Conservation (phyloP, 2,888 invertebrate species). For the Aspidiotus destructor region DNA sequence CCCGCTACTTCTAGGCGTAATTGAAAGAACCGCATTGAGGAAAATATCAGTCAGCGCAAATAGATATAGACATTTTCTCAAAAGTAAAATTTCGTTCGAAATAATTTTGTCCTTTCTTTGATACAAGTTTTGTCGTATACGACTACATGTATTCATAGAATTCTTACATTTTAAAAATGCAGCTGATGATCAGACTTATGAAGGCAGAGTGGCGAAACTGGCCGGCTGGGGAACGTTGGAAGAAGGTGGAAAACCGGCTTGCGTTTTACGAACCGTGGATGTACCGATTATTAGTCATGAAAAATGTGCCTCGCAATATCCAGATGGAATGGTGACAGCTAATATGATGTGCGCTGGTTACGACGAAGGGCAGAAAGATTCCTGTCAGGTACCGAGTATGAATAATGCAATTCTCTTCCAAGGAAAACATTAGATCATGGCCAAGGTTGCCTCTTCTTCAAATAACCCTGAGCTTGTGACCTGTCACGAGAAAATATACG, state of each 20-base stretch:
- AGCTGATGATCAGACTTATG: slow-evolving; percentile 55
- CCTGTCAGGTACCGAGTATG: slow-evolving; percentile 58
- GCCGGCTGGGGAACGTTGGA: slow-evolving; percentile 81
- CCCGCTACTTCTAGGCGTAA: no score
- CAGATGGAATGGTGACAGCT: slow-evolving; percentile 63
- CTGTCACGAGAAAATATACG: no score
- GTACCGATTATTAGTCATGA: slow-evolving; percentile 59
- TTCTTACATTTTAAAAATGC: not conserved
- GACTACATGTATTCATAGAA: no score
- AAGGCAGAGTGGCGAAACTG: slow-evolving; percentile 61
- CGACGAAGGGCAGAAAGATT: slow-evolving; percentile 63
- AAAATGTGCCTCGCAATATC: slow-evolving; percentile 69
- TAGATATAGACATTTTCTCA: no score
- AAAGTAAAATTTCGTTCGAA: no score
- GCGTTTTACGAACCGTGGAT: slow-evolving; percentile 71
- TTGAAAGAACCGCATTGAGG: no score
- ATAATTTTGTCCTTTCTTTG: no score
- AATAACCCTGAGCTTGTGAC: not conserved
- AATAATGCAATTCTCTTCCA: no score
- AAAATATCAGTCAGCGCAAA: no score
- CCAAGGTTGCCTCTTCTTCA: not conserved
- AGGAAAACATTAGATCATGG: no score
- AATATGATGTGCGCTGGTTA: slow-evolving; percentile 84
- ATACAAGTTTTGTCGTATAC: no score
- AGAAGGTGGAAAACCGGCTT: slow-evolving; percentile 77